phyloP scores from a whole-genome alignment of 2,888 invertebrate genomes.

The Heliconius ethilla region DNA sequence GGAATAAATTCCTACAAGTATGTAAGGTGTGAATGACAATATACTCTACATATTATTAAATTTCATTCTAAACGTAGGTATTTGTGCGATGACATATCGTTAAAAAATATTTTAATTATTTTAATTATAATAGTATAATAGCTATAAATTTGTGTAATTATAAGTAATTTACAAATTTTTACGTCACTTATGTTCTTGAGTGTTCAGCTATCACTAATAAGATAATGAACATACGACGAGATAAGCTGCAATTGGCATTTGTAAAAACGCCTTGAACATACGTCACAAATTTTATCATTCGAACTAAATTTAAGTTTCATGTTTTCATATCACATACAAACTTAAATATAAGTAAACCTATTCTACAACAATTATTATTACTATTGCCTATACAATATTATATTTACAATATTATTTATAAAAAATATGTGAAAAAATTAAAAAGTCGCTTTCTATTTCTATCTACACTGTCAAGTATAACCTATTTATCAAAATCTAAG shows the following conservation, averaged over 20 bases:
- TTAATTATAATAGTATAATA: no score
- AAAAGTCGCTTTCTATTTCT: neutral
- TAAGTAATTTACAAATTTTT: slow-evolving; percentile 12
- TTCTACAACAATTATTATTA: neutral
- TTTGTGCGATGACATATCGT: no score
- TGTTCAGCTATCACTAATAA: slow-evolving; percentile 23
- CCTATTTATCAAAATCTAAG: neutral
- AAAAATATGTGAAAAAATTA: neutral
- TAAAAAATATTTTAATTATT: no score
- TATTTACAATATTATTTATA: neutral
- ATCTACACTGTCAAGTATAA: neutral
- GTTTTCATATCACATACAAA: slow-evolving; percentile 3
- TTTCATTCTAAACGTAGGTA: no score
- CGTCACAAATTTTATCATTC: slow-evolving; percentile 25
- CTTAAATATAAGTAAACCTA: neutral
- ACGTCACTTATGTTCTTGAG: slow-evolving; percentile 27
- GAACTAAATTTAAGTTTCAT: neutral
- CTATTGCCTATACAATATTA: neutral
- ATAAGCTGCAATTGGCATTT: slow-evolving; percentile 30
- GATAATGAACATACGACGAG: slow-evolving; percentile 33
- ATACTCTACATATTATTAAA: no score
- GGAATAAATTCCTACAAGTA: no score
- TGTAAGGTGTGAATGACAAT: no score
- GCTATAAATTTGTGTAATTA: no score
- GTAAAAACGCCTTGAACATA: slow-evolving; percentile 21